A percentile compares a stretch with the other conserved stretches of the same genome.
Conservation (phyloP, 2,888 invertebrate genomes). For the Camptogramma bilineatum region DNA sequence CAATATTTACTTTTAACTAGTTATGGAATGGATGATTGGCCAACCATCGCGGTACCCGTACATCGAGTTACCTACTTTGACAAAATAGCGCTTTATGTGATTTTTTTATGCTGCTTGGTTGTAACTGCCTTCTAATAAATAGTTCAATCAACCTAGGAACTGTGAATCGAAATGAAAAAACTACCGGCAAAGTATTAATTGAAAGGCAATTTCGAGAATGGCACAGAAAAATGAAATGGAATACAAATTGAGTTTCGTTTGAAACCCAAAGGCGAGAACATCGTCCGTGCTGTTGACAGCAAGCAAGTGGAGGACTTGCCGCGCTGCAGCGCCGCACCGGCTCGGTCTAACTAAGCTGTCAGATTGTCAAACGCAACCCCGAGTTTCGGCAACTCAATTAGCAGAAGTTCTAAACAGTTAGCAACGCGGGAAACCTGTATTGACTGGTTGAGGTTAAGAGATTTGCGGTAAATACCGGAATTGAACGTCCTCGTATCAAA, state of each 20-base stretch:
- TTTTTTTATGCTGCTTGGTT: no score
- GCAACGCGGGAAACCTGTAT: neutral
- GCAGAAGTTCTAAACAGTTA: constrained; percentile 2
- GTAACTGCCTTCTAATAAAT: no score
- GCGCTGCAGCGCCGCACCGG: neutral
- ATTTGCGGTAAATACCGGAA: neutral
- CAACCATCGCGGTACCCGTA: no score
- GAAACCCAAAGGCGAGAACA: neutral
- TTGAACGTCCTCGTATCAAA: neutral
- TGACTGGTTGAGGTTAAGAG: neutral
- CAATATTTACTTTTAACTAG: no score
- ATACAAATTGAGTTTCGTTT: neutral
- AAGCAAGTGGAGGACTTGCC: neutral
- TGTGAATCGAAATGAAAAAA: neutral
- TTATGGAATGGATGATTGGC: no score
- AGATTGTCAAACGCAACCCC: constrained; percentile 8
- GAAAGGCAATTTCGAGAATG: neutral
- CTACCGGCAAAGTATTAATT: neutral
- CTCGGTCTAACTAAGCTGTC: constrained; percentile 1
- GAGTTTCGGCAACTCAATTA: constrained; percentile 12
- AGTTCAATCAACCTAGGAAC: neutral
- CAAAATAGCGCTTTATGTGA: no score
- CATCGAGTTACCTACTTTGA: no score
- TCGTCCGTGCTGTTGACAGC: neutral
- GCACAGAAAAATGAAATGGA: neutral